Evolutionary conservation across 2,797 vertebrate species (phyloP).

Genomic region (Margarornis squamiger): DNA sequence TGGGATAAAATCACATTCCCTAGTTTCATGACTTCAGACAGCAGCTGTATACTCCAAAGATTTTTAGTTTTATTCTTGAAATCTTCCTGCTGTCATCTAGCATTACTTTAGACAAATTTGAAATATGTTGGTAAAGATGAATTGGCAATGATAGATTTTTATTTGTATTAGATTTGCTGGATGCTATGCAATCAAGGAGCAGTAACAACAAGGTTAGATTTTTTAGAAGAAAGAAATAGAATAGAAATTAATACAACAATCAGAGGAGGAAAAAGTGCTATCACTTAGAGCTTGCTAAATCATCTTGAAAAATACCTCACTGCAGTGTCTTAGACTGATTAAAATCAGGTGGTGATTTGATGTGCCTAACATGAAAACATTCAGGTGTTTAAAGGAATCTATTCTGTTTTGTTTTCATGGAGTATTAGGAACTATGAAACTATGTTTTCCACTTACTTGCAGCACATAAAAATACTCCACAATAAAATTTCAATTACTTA

Average conservation of each 20-base stretch:
- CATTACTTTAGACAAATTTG: not conserved
- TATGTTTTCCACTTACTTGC: not conserved
- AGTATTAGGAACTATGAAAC: not conserved
- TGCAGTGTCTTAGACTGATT: not conserved
- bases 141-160: not conserved
- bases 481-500: not conserved
- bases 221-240: not conserved
- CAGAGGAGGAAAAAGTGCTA: not conserved
- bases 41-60: accelerated
- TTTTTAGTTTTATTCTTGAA: not conserved
- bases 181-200: not conserved
- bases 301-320: not conserved
- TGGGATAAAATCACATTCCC: not conserved
- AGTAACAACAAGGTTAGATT: accelerated
- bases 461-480: not conserved
- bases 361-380: not conserved
- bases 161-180: not conserved
- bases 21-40: not conserved
- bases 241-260: not conserved
- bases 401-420: not conserved
- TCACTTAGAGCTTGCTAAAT: not conserved
- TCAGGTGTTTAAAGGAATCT: not conserved
- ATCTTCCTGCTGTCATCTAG: not conserved
- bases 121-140: not conserved
- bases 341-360: not conserved